A percentile compares a stretch with the other conserved stretches of the same genome.
Conservation (phyloP, 2,797 vertebrate genomes). For the Parotocinclus haroldoi region DNA sequence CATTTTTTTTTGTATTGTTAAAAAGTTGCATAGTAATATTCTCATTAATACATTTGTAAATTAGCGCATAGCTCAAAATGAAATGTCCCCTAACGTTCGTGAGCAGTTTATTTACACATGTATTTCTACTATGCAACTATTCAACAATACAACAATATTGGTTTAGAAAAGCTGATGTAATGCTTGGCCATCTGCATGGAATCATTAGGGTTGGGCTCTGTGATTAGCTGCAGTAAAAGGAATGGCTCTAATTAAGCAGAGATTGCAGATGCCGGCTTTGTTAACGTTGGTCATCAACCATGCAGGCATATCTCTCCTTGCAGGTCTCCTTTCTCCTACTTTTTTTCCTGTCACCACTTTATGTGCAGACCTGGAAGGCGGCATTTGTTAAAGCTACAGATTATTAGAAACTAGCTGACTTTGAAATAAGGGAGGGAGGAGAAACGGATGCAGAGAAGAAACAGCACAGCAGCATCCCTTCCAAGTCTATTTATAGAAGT, state of each 20-base stretch:
- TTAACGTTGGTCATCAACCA: slow-evolving; percentile 52
- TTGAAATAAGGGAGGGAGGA: slow-evolving; percentile 27
- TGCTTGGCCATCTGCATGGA: slow-evolving; percentile 7
- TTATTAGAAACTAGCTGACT: slow-evolving; percentile 30
- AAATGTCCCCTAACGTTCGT: too few relatives aligned
- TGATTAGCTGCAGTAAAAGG: slow-evolving; percentile 40
- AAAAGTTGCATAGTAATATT: too few relatives aligned
- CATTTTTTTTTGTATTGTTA: too few relatives aligned
- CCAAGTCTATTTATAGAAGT: slow-evolving; percentile 52
- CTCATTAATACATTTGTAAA: too few relatives aligned
- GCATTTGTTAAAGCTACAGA: slow-evolving; percentile 5
- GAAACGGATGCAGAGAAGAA: slow-evolving; percentile 15
- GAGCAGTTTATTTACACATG: too few relatives aligned
- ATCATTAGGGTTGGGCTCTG: slow-evolving; percentile 21
- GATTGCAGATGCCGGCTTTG: slow-evolving; percentile 37
- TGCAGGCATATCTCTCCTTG: slow-evolving; percentile 17
- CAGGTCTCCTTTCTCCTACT: slow-evolving; percentile 12
- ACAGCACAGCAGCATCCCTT: slow-evolving; percentile 43
- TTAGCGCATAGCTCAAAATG: too few relatives aligned
- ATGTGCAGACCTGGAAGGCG: slow-evolving; percentile 7
- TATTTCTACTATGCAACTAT: too few relatives aligned
- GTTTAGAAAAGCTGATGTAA: neutral
- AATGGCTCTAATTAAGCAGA: slow-evolving; percentile 39
- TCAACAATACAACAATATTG: neutral
- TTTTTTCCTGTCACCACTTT: slow-evolving; percentile 14